phyloP scores from a whole-genome alignment of 2,113 vertebrate genomes.

The Tiliqua scincoides region DNA sequence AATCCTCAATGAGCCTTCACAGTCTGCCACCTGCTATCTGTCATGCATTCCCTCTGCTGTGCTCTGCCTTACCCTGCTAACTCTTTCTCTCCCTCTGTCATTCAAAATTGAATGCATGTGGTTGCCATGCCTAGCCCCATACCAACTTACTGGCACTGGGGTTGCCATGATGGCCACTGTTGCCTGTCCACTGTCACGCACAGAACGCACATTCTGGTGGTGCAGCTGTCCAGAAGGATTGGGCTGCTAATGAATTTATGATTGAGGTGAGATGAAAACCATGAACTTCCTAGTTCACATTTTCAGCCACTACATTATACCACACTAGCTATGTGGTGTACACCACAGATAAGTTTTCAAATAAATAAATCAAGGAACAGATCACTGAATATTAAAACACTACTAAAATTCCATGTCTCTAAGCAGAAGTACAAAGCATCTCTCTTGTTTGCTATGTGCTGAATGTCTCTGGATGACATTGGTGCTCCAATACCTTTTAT shows the following conservation, averaged over 20 bases:
- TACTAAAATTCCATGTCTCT: not conserved
- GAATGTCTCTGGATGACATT: not conserved
- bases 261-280: not conserved
- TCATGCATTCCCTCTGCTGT: no score
- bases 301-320: not conserved
- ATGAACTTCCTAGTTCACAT: not conserved
- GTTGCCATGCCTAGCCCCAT: no score
- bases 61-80: no score
- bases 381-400: not conserved
- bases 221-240: not conserved
- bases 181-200: no score
- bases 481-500: not conserved
- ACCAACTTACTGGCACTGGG: no score
- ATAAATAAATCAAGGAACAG: not conserved
- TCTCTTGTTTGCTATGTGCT: not conserved
- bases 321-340: not conserved
- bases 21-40: no score
- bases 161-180: no score
- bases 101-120: no score
- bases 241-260: not conserved
- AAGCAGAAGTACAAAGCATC: not conserved
- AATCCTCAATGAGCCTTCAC: no score
- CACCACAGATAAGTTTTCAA: not conserved
- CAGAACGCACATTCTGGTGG: no score
- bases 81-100: no score